phyloP scores from a whole-genome alignment of 2,888 invertebrate genomes.

The Lasioglossum figueresi region DNA sequence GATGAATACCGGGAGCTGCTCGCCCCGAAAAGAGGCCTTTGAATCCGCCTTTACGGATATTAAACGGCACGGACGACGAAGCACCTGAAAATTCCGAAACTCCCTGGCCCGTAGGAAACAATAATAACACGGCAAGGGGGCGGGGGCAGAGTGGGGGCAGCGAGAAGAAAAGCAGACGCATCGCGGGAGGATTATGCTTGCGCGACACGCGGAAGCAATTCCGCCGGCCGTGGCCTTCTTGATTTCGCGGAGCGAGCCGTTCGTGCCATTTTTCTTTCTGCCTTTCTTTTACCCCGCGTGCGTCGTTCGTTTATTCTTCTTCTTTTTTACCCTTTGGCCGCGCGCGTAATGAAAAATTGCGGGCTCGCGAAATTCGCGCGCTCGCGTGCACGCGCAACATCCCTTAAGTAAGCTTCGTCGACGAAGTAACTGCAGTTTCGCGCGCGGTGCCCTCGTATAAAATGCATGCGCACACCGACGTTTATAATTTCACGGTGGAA shows the following conservation, averaged over 20 bases:
- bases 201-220: slow-evolving; percentile 58
- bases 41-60: slow-evolving; percentile 41
- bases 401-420: slow-evolving; percentile 34
- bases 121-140: slow-evolving; percentile 16
- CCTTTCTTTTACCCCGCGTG: neutral
- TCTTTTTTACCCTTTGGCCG: neutral
- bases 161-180: neutral
- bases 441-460: slow-evolving; percentile 32
- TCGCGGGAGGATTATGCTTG: slow-evolving; percentile 48
- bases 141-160: neutral
- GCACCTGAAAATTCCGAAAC: slow-evolving; percentile 29
- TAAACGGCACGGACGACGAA: slow-evolving; percentile 41
- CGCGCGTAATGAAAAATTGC: slow-evolving; percentile 60
- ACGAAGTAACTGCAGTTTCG: slow-evolving; percentile 24
- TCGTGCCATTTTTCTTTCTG: slow-evolving; percentile 17
- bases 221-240: slow-evolving; percentile 40
- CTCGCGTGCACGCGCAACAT: slow-evolving; percentile 32
- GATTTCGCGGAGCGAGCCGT: slow-evolving; percentile 57
- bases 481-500: slow-evolving; percentile 53
- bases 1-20: slow-evolving; percentile 23
- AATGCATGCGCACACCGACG: slow-evolving; percentile 35
- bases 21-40: slow-evolving; percentile 40
- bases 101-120: neutral
- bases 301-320: neutral
- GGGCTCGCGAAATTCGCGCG: slow-evolving; percentile 26